These are phyloP conservation scores for Drosophila quadrilineata DNA, from an alignment of 1,140 invertebrate species.

Conservation along the genomic window DNA sequence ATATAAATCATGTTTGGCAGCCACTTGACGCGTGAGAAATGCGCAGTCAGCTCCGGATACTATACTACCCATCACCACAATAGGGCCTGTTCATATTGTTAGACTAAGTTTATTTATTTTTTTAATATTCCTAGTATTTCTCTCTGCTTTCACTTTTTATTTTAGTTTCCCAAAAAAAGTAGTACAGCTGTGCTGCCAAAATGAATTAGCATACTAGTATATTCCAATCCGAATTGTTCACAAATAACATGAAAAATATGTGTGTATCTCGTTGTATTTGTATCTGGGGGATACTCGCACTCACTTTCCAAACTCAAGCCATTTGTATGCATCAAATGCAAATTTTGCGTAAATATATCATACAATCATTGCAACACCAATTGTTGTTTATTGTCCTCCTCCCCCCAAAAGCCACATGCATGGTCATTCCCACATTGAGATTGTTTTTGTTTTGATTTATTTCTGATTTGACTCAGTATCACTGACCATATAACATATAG, in stretches of 20 bases:
- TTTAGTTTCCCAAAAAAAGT: no score
- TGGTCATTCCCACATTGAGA: not conserved
- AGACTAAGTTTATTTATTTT: conserved; percentile 11
- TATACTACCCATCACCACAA: conserved; percentile 38
- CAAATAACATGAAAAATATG: conserved; percentile 55
- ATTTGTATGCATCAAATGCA: conserved; percentile 68
- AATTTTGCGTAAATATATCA: conserved; percentile 41
- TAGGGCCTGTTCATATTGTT: conserved; percentile 13
- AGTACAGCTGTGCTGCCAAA: conserved; percentile 18
- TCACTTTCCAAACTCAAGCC: conserved; percentile 17
- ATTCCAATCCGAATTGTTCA: not conserved
- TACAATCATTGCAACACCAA: conserved; percentile 55
- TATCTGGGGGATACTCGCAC: conserved; percentile 11
- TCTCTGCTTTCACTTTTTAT: no score
- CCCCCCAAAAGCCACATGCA: conserved; percentile 6
- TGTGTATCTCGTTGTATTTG: no score
- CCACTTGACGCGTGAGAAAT: conserved; percentile 62
- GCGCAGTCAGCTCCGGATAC: conserved; percentile 36
- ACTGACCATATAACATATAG: no score
- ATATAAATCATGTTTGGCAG: conserved; percentile 78
- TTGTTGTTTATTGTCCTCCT: conserved; percentile 58
- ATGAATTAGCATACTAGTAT: conserved; percentile 24
- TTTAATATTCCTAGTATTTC: not conserved
- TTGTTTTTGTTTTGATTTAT: conserved; percentile 3
- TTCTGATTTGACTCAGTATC: not conserved